These are phyloP conservation scores for Coptodon rendalli DNA, from an alignment of 2,113 vertebrate species.

Conservation along the genomic window DNA sequence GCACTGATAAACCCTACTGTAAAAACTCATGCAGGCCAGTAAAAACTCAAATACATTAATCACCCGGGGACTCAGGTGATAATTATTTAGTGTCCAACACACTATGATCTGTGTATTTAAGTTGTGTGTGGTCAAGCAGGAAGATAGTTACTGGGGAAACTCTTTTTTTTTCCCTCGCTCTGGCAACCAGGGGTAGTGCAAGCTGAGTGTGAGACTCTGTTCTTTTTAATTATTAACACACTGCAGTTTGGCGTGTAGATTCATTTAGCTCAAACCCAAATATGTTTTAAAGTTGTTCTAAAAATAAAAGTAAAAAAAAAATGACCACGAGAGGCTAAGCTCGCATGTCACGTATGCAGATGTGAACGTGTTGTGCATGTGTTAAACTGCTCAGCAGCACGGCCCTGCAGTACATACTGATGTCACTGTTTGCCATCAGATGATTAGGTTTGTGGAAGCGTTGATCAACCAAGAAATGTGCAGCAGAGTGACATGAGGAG, in stretches of 20 bases:
- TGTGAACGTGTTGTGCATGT: not conserved
- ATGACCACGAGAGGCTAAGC: rapidly evolving
- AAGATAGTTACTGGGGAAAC: conserved; percentile 42
- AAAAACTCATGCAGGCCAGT: not conserved
- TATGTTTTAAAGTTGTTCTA: not conserved
- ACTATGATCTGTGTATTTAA: conserved; percentile 10
- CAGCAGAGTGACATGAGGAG: not conserved
- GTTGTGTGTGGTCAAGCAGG: not conserved
- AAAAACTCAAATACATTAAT: conserved; percentile 10
- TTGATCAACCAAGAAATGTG: not conserved
- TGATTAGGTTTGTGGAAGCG: conserved; percentile 40
- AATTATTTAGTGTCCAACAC: not conserved
- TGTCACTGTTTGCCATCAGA: conserved; percentile 45
- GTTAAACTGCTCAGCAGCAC: not conserved
- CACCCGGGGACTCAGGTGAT: not conserved
- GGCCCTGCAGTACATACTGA: conserved; percentile 27
- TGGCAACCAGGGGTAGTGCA: conserved; percentile 10
- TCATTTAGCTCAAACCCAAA: not conserved
- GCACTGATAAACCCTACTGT: not conserved
- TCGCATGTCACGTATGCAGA: not conserved
- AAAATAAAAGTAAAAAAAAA: not conserved
- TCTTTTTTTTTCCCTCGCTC: not conserved
- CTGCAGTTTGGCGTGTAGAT: not conserved
- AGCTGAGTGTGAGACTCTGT: not conserved
- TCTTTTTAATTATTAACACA: conserved; percentile 18